Base-by-base conservation (phyloP, 2,113 vertebrate genomes). In the Shinisaurus crocodilurus region DNA sequence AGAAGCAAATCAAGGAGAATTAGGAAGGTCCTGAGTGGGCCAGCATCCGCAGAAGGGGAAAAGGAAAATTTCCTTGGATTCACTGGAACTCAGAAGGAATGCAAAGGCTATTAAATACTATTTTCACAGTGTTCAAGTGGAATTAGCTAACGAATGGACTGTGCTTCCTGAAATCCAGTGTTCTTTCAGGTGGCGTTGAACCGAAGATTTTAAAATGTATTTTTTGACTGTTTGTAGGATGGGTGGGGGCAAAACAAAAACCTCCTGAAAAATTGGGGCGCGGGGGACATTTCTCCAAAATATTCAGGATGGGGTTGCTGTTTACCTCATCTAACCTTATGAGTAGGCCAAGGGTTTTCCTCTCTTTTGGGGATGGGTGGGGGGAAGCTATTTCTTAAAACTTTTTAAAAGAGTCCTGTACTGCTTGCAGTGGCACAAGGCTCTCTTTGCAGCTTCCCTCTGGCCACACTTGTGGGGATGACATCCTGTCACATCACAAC, bases 11-110 rank as follows among this genome's bases (percentile, higher is more conserved):
- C 50, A 88, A 92, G 88, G 89, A 94, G 86, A 93, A 93, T 93
- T 84, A 90, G 89, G 91, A 74, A 91, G 81, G 90, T 92, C 93
- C 75, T 15, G n/a, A n/a, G n/a, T n/a, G 86, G 90, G 23, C 6
- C 50, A 25, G 29, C 16, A 69, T 12, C 32, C n/a, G 10, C 4
- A 16, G 43, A 77, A 85, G 6, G 29, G 57, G 48, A 5, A 63
- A 15, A 25, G n/a, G 69, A 6, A 74, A 32, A 70, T 12, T 37
- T 75, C 60, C 34, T 2, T 29, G 13, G 70, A 37, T 50, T 65
- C 29, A n/a, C 67, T 45, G 29, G n/a, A 40, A 80, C 7, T 2
- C 37, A 37, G 29, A 16, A 50, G 74, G 63, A 54, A 90, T 25
- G 15, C 34, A 79, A 34, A 8, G 45, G 15, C 57, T 16, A 16